Base-by-base conservation (phyloP, 2,113 vertebrate genomes). In the Pteropus alecto region DNA sequence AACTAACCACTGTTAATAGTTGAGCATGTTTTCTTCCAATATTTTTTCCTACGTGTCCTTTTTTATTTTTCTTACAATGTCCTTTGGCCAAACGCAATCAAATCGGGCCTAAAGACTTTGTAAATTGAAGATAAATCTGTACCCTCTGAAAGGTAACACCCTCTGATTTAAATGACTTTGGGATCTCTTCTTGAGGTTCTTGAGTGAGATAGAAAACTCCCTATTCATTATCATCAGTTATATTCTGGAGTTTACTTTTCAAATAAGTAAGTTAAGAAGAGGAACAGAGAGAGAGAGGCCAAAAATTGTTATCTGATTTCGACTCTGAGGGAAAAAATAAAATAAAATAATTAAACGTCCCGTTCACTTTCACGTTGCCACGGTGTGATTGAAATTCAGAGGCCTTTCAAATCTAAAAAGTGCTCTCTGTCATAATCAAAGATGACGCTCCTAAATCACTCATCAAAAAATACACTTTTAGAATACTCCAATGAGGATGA, bases 381-480 rank as follows among this genome's bases (percentile, higher is more conserved):
- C 38, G 12, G 41, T 63, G 46, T 38, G 48, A 54, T 6, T 82
- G 58, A 88, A 95, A 92, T 87, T 67, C 77, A 60, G 5, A 96
- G 33, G 51, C 6, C 38, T 88, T 56, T 83, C 28, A 68, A 56
- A 84, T 87, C 38, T 90, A 67, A 56, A 76, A 58, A 77, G 26
- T 5, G 12, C 30, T 93, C 26, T 74, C 84, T 77, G 54, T 71
- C 46, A 46, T 87, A 84, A 77, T 93, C 67, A 93, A 85, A 93
- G 84, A 71, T 81, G 73, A 93, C 22, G 70, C 61, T 48, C 54
- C 60, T 28, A 33, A 95, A 89, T 90, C 71, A 60, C 38, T 96
- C 43, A 74, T 85, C 86, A 56, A 76, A 85, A 92, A 61, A 77
- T 14, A 77, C 26, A 71, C 68, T 87, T 58, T 67, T 19, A 33